Evolutionary conservation across 2,888 invertebrate genomes (phyloP).

Genomic region (Punctoribates punctum): DNA sequence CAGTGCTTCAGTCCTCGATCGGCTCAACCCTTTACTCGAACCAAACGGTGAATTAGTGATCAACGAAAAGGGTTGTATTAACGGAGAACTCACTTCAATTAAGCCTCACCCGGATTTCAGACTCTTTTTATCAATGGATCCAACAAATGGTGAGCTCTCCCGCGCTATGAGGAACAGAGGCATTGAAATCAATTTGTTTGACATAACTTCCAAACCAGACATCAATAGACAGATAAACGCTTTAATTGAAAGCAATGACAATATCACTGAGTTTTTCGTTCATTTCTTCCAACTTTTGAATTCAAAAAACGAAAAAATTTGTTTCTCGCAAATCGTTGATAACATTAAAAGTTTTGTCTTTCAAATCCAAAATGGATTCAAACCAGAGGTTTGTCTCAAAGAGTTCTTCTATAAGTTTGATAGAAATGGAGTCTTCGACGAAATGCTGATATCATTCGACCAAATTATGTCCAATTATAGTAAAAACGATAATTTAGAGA

Average conservation of each 20-base stretch:
- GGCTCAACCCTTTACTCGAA: conserved; percentile 91
- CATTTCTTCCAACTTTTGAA: conserved; percentile 8
- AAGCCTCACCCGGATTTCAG: conserved; percentile 84
- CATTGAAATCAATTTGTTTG: conserved; percentile 73
- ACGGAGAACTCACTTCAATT: conserved; percentile 68
- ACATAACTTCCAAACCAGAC: conserved; percentile 13
- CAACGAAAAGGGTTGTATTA: conserved; percentile 79
- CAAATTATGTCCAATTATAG: neutral
- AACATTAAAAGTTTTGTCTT: neutral
- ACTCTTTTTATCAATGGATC: conserved; percentile 90
- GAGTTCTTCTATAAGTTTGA: neutral
- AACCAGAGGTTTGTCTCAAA: neutral
- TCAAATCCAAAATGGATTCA: conserved; percentile 5
- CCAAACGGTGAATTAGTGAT: conserved; percentile 82
- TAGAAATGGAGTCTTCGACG: neutral
- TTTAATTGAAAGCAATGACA: neutral
- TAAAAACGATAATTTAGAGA: no score
- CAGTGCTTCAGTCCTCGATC: conserved; percentile 89
- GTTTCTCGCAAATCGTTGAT: neutral
- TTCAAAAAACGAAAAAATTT: neutral
- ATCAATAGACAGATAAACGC: neutral
- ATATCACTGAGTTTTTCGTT: neutral
- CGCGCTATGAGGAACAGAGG: conserved; percentile 98
- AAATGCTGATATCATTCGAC: neutral
- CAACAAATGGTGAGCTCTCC: conserved; percentile 91